Conservation (phyloP, 2,797 vertebrate species). For the Lacerta agilis region DNA sequence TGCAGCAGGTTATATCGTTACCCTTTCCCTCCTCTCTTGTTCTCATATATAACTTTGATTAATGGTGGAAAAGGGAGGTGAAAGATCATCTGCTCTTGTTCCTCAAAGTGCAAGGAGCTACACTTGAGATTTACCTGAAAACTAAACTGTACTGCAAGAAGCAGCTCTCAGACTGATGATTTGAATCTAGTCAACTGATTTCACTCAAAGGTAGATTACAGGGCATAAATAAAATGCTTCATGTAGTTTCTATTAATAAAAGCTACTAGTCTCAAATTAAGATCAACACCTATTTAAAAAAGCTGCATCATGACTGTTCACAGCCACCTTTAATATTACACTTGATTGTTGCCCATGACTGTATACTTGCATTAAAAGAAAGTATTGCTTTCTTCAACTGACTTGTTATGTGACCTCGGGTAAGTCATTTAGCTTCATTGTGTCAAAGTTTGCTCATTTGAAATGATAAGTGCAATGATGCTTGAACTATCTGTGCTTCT, state of each 20-base stretch:
- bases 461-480: slow-evolving; percentile 23
- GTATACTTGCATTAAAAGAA: slow-evolving; percentile 46
- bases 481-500: slow-evolving; percentile 27
- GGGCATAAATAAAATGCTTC: not conserved
- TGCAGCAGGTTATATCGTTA: not conserved
- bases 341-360: slow-evolving; percentile 3
- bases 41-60: not conserved
- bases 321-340: not conserved
- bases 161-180: not conserved
- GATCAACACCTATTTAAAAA: slow-evolving; percentile 4
- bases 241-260: not conserved
- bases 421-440: slow-evolving; percentile 31
- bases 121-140: not conserved
- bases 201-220: not conserved
- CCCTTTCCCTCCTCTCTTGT: not conserved
- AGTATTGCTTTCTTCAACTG: slow-evolving; percentile 23
- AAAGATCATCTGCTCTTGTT: not conserved
- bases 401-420: slow-evolving; percentile 31
- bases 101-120: not conserved
- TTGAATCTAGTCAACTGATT: not conserved
- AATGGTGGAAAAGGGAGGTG: not conserved
- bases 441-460: slow-evolving; percentile 40
- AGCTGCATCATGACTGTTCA: not conserved
- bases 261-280: not conserved
- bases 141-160: not conserved